Evolutionary conservation across 2,888 invertebrate genomes (phyloP), one percentile per base, ranked within the genome.

Genomic region (Oscheius sp.): DNA sequence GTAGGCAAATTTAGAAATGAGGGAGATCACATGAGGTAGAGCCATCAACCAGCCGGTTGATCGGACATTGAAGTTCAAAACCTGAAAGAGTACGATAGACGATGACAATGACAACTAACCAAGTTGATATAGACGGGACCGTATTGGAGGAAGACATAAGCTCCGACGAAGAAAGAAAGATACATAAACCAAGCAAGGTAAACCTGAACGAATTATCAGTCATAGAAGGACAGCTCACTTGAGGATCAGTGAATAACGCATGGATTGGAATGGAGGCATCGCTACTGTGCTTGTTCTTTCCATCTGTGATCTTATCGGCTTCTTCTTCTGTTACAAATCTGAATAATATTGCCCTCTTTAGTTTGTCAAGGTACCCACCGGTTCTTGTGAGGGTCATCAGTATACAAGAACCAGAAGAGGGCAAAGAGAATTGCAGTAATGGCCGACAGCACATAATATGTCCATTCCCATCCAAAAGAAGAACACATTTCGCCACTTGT

Each of bases 131-230:
- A 80, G 27, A 70, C 66, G 7, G 77, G 76, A 29, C 77, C 77
- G 13, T 72, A 76, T 43, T 80, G 80, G 1, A 80, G 72, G 23
- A 77, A 80, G n/a, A 78, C 63, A 12, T 77, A 69, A 2, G 77
- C 53, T 16, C 76, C 75, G 1, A 75, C 69, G 74, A 80, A 80
- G 70, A 77, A 80, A 2, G 75, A 63, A 12, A 76, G 56, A 29
- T 77, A 77, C 9, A 76, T 74, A n/a, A 73, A 66, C 80, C 80
- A 80, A 7, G 75, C 76, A 5, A 74, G 66, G 74, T 74, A 78
- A 9, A 66, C 72, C 66, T 72, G 46, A 23, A 43, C 29, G 41
- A 1, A 1, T 6, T 27, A 7, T 41, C 13, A 0, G 16, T 18
- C 6, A 29, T 29, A n/a, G 7, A 29, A 27, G n/a, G 21, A n/a